Evolutionary conservation across 2,888 invertebrate genomes (phyloP).

Genomic region (Eretmocerus hayati): DNA sequence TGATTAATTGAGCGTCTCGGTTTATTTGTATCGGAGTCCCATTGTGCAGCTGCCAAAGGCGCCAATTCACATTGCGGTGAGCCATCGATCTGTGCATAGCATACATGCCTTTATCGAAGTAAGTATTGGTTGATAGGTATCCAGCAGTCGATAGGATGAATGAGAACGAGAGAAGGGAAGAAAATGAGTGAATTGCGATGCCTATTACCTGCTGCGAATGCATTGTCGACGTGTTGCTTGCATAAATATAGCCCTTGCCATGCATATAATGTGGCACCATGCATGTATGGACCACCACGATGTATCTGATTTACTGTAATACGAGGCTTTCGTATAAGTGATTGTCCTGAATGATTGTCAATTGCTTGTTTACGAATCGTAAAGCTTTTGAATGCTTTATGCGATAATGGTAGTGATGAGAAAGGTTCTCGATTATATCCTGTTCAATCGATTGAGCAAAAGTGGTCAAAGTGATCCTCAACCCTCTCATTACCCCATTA

Average conservation of each 20-base stretch:
- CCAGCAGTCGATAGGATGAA: no score
- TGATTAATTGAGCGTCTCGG: constrained; percentile 37
- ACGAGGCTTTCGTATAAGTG: not conserved
- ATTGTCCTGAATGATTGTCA: constrained; percentile 2
- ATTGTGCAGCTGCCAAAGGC: constrained; percentile 28
- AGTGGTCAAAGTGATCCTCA: no score
- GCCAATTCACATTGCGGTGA: no score
- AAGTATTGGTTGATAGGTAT: no score
- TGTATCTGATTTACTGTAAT: constrained; percentile 15
- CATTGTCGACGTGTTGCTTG: not conserved
- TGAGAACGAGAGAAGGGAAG: no score
- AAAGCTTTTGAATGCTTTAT: constrained; percentile 3
- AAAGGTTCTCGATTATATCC: no score
- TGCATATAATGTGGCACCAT: no score
- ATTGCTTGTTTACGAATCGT: constrained; percentile 19
- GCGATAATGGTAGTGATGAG: not conserved
- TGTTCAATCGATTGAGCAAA: no score
- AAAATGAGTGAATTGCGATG: not conserved
- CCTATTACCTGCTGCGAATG: not conserved
- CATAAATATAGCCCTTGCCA: no score
- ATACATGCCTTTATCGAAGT: constrained; percentile 16
- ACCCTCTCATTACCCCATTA: no score
- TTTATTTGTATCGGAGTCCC: constrained; percentile 30
- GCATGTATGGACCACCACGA: constrained; percentile 3
- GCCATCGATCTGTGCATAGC: constrained; percentile 11